A percentile compares a stretch with the other conserved stretches of the same genome.
These are phyloP conservation scores for Callorhinus ursinus DNA, from an alignment of 2,113 vertebrate species.

Conservation along the genomic window DNA sequence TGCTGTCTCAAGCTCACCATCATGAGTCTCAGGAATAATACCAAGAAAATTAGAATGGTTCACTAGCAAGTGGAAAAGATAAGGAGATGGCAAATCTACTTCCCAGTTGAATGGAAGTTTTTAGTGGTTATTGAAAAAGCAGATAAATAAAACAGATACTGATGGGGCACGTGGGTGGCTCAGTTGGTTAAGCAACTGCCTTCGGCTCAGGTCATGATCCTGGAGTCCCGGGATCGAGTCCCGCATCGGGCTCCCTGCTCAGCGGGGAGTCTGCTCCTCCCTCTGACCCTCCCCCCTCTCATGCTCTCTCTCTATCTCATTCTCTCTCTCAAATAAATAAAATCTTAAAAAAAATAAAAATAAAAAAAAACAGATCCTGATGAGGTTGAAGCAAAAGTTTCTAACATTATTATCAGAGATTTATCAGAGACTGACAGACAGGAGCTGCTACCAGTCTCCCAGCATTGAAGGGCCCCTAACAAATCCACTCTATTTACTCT, in stretches of 20 bases:
- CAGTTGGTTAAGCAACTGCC: too few relatives aligned
- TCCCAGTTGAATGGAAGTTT: background rate
- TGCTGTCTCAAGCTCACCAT: background rate
- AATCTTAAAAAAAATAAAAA: too few relatives aligned
- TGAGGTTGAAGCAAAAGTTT: background rate
- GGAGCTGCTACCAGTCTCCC: background rate
- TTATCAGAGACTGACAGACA: background rate
- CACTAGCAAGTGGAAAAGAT: background rate
- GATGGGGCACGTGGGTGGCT: too few relatives aligned
- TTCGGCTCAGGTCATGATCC: too few relatives aligned
- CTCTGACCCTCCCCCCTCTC: too few relatives aligned
- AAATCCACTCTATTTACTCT: background rate
- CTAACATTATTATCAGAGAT: background rate
- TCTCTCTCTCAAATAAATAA: too few relatives aligned
- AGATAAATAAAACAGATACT: background rate
- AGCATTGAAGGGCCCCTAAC: background rate
- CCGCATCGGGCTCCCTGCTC: too few relatives aligned
- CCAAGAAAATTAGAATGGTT: background rate
- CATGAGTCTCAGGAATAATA: background rate
- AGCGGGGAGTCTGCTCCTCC: too few relatives aligned
- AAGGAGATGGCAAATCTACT: background rate
- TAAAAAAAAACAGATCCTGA: background rate
- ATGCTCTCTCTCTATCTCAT: too few relatives aligned
- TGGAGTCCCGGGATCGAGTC: too few relatives aligned
- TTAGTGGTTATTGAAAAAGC: background rate